These are phyloP conservation scores for Syngnathus acus DNA, from an alignment of 2,797 vertebrate genomes.

Conservation along the genomic window DNA sequence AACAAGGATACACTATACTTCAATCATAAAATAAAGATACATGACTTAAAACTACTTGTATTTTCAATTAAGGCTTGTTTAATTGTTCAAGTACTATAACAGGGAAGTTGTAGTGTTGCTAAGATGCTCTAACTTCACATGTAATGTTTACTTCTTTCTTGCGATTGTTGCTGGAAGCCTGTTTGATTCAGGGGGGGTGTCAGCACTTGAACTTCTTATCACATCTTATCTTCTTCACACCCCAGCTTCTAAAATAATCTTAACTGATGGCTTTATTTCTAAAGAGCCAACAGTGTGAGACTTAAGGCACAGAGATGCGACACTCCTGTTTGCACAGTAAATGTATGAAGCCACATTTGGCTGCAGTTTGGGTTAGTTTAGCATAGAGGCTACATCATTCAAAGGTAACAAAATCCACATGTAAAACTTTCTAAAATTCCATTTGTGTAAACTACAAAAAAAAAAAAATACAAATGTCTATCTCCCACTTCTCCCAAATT, in stretches of 20 bases:
- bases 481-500: background rate
- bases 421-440: background rate
- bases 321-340: background rate
- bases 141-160: conserved; percentile 13
- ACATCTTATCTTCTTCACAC: background rate
- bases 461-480: background rate
- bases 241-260: background rate
- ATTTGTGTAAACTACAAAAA: conserved; percentile 1
- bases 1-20: conserved; percentile 49
- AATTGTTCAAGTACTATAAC: conserved; percentile 47
- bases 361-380: background rate
- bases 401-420: background rate
- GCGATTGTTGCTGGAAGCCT: conserved; percentile 23
- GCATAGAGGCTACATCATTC: background rate
- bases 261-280: background rate
- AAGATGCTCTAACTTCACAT: conserved; percentile 22
- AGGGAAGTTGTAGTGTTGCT: conserved; percentile 25
- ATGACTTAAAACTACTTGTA: conserved; percentile 43
- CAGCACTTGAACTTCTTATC: conserved; percentile 12
- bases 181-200: conserved; percentile 5
- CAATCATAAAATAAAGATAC: conserved; percentile 48
- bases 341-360: background rate
- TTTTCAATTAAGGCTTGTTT: conserved; percentile 44
- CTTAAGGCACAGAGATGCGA: background rate
- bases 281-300: background rate